A percentile compares a stretch with the other conserved stretches of the same genome.
Conservation (phyloP, 2,888 invertebrate species). For the Heliconius charithonia region DNA sequence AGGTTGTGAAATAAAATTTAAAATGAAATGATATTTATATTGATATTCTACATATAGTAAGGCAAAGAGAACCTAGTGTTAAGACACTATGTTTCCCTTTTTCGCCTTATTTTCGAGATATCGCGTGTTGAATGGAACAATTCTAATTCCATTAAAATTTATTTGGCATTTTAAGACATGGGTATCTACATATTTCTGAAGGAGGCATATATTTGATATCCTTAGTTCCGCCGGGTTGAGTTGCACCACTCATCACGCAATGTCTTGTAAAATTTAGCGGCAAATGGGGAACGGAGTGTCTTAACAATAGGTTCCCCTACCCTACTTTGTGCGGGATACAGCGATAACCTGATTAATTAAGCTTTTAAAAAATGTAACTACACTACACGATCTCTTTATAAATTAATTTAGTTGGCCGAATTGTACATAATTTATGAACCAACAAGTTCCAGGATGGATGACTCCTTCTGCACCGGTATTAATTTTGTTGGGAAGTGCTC, state of each 20-base stretch:
- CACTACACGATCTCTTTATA: conserved; percentile 1
- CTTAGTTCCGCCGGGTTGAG: neutral
- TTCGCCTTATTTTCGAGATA: too few species aligned
- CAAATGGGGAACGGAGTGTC: neutral
- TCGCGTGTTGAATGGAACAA: too few species aligned
- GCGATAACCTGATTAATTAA: neutral
- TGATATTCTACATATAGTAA: too few species aligned
- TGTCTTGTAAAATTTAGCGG: neutral
- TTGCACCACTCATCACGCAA: neutral
- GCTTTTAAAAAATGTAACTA: neutral
- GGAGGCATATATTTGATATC: too few species aligned
- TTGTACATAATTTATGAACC: conserved; percentile 24
- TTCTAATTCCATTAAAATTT: too few species aligned
- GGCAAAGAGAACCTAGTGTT: too few species aligned
- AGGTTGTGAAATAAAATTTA: neutral
- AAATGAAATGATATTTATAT: too few species aligned
- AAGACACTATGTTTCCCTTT: too few species aligned
- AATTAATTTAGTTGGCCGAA: conserved; percentile 21
- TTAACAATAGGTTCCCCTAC: neutral
- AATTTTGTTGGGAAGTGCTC: neutral
- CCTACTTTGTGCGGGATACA: neutral
- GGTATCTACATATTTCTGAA: too few species aligned
- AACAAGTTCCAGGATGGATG: neutral
- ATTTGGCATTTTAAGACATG: too few species aligned
- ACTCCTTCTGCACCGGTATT: neutral